Percentiles rank a stretch among this genome's conserved stretches.
These are phyloP conservation scores for Heteromyza rotundicornis DNA, from an alignment of 2,888 invertebrate genomes.

Conservation along the genomic window DNA sequence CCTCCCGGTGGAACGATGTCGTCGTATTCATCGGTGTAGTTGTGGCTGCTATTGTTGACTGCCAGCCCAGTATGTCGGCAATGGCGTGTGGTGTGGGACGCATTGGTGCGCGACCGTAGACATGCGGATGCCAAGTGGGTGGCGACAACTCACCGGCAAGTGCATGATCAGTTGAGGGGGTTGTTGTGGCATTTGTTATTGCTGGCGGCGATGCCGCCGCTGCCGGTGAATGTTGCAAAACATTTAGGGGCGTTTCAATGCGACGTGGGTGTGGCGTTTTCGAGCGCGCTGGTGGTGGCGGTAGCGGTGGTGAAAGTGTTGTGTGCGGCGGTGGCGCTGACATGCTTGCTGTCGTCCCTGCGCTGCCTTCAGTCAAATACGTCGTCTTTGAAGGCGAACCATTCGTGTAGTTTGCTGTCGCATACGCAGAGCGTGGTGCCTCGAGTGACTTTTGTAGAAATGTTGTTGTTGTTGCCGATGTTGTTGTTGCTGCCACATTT, in stretches of 20 bases:
- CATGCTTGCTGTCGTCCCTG: slow-evolving; percentile 1
- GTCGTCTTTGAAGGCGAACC: slow-evolving; percentile 17
- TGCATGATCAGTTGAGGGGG: not conserved
- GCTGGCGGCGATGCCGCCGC: not conserved
- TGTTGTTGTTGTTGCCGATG: slow-evolving; percentile 43
- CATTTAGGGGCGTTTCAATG: slow-evolving; percentile 4
- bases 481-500: slow-evolving; percentile 38
- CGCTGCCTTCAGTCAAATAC: not conserved
- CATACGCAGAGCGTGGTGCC: slow-evolving; percentile 34
- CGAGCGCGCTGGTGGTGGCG: slow-evolving; percentile 29
- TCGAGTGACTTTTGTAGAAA: slow-evolving; percentile 52
- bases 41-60: slow-evolving; percentile 14
- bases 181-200: not conserved
- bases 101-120: slow-evolving; percentile 82
- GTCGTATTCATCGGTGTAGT: not conserved
- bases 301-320: slow-evolving; percentile 27
- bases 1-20: not conserved
- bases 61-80: slow-evolving; percentile 82
- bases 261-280: slow-evolving; percentile 31
- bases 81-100: slow-evolving; percentile 87
- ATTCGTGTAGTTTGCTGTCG: slow-evolving; percentile 26
- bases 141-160: slow-evolving; percentile 15
- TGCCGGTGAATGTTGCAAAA: slow-evolving; percentile 21
- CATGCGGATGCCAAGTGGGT: slow-evolving; percentile 85
- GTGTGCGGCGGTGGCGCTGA: slow-evolving; percentile 21